Conservation (phyloP, 2,113 vertebrate genomes). For the Clarias magur region DNA sequence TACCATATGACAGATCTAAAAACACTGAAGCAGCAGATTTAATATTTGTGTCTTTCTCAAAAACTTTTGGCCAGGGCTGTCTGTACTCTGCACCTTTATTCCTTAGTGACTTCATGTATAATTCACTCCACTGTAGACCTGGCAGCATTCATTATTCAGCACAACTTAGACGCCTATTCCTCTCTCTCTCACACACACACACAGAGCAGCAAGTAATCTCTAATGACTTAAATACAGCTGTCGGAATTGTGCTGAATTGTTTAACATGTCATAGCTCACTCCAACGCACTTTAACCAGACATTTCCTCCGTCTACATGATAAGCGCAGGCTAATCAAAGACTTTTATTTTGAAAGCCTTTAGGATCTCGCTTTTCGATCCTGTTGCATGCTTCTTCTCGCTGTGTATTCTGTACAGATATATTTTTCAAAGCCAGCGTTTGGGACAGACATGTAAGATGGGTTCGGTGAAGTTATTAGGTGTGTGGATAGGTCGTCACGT, state of each 20-base stretch:
- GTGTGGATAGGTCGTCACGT: not conserved
- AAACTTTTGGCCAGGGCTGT: too few species aligned
- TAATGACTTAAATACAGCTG: not conserved
- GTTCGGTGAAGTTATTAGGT: not conserved
- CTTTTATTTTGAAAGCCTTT: conserved; percentile 36
- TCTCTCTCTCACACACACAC: conserved; percentile 36
- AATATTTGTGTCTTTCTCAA: too few species aligned
- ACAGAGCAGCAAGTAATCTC: not conserved
- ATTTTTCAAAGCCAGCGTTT: not conserved
- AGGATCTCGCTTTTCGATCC: not conserved
- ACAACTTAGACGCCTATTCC: conserved; percentile 48
- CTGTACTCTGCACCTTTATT: conserved; percentile 68
- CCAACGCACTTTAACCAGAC: not conserved
- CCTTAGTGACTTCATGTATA: conserved; percentile 73
- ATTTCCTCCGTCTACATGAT: not conserved
- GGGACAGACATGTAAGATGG: conserved; percentile 13
- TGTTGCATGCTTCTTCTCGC: not conserved
- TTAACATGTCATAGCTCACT: not conserved
- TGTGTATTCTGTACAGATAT: not conserved
- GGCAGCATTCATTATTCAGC: conserved; percentile 73
- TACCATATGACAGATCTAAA: too few species aligned
- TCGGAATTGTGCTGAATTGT: not conserved
- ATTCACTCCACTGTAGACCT: conserved; percentile 72
- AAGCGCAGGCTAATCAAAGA: not conserved
- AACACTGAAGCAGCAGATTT: too few species aligned